Base-by-base conservation (phyloP, 64 coral and sea anemone species). In the Trachythela sp. region DNA sequence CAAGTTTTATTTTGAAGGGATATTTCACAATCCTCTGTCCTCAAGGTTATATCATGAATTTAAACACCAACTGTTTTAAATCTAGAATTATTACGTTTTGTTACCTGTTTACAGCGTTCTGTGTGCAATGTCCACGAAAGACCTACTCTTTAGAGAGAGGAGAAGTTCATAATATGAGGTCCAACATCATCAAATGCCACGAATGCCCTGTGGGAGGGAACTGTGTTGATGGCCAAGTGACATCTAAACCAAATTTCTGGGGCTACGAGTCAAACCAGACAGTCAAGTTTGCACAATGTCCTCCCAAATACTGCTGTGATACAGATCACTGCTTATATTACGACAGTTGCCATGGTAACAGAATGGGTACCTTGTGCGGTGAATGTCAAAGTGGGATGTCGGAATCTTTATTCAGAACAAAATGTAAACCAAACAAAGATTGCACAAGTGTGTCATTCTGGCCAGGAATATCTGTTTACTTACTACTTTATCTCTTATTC, bases 1-100 rank as follows among this genome's bases (percentile, higher is more conserved):
- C 72, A 17, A 89, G 72, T 59, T 48, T 38, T 43, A 36, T 38
- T 88, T 59, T 84, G 64, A 36, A 36, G 64, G 13, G 89, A 51
- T 64, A n/a, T n/a, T n/a, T 64, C 22, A 64, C 26, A 80, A 80
- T 80, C 3, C 8, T 80, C 13, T 80, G 75, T 8, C 75, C 75
- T 5, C 4, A 64, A 15, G 75, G 75, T 5, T 80, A 80, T 80
- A 15, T 13, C 10, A 1, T 80, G 2, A 35, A 36, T 0, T 35
- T 30, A 30, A 5, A 80, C 15, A 80, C 20, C 20, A 15, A 37
- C 9, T 80, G 30, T 36, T n/a, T n/a, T n/a, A n/a, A n/a, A n/a
- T n/a, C n/a, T n/a, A n/a, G n/a, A n/a, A n/a, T n/a, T n/a, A n/a
- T n/a, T n/a, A n/a, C n/a, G n/a, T 64, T n/a, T 64, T 64, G 56